Conservation (phyloP, 2,113 vertebrate genomes). For the Anguilla rostrata region DNA sequence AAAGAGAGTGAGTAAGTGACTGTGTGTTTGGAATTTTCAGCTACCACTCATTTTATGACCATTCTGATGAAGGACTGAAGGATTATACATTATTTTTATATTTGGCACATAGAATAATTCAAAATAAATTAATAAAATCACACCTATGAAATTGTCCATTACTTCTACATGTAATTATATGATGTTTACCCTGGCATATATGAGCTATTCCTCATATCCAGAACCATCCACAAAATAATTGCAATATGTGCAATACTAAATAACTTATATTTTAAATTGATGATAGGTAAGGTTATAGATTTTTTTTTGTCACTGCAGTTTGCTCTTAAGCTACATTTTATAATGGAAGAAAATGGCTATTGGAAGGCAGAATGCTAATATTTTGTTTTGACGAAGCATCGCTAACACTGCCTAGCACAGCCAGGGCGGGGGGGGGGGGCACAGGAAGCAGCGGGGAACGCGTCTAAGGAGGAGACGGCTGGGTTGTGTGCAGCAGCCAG, state of each 20-base stretch:
- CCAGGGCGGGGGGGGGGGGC: constrained; percentile 24
- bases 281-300: background rate
- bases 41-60: too few relatives aligned
- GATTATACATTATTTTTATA: too few relatives aligned
- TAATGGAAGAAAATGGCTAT: background rate
- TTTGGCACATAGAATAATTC: too few relatives aligned
- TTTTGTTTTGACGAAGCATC: constrained; percentile 56
- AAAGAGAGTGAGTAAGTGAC: constrained; percentile 67
- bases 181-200: too few relatives aligned
- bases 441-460: background rate
- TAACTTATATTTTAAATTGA: background rate
- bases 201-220: too few relatives aligned
- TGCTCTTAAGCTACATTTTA: constrained; percentile 76
- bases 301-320: constrained; percentile 68
- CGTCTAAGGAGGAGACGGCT: background rate
- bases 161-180: too few relatives aligned
- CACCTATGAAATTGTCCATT: too few relatives aligned
- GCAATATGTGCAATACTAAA: too few relatives aligned
- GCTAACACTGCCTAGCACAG: constrained; percentile 42
- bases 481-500: background rate
- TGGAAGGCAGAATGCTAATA: constrained; percentile 55
- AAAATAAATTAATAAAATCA: too few relatives aligned
- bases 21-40: too few relatives aligned
- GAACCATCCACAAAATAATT: too few relatives aligned
- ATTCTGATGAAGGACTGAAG: too few relatives aligned